A percentile compares a stretch with the other conserved stretches of the same genome.
Conservation (phyloP, 2,888 invertebrate species). For the Glaucopsyche alexis region DNA sequence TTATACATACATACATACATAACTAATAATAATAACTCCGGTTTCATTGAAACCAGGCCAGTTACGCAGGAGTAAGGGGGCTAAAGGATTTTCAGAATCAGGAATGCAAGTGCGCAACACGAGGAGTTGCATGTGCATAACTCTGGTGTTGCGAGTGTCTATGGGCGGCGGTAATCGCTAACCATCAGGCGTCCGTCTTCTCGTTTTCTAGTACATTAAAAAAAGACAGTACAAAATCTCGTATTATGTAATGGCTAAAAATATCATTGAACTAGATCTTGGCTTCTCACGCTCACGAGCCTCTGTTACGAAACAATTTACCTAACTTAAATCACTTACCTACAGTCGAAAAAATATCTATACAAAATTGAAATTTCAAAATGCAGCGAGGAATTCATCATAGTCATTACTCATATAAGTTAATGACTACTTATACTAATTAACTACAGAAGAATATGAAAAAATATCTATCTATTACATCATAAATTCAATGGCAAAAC, state of each 20-base stretch:
- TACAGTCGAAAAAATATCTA: neutral
- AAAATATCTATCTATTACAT: conserved; percentile 6
- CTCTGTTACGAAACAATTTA: conserved; percentile 9
- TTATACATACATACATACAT: no score
- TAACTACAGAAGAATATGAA: neutral
- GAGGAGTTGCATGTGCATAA: no score
- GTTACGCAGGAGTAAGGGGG: no score
- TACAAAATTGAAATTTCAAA: neutral
- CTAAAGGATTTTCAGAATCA: no score
- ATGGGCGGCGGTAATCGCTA: no score
- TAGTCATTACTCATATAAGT: neutral
- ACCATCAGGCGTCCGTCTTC: no score
- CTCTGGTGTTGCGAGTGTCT: no score
- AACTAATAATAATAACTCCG: no score
- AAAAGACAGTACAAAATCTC: neutral
- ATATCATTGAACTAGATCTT: conserved; percentile 23
- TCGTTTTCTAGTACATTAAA: no score
- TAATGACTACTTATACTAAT: neutral
- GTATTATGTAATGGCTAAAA: conserved; percentile 10
- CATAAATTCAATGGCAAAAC: neutral
- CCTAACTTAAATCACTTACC: neutral
- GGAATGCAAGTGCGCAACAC: no score
- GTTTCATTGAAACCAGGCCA: no score
- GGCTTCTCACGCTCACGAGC: conserved; percentile 15
- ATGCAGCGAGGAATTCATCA: neutral